These are phyloP conservation scores for Drosophila kepulauana DNA, from an alignment of 1,140 invertebrate genomes.

Conservation along the genomic window DNA sequence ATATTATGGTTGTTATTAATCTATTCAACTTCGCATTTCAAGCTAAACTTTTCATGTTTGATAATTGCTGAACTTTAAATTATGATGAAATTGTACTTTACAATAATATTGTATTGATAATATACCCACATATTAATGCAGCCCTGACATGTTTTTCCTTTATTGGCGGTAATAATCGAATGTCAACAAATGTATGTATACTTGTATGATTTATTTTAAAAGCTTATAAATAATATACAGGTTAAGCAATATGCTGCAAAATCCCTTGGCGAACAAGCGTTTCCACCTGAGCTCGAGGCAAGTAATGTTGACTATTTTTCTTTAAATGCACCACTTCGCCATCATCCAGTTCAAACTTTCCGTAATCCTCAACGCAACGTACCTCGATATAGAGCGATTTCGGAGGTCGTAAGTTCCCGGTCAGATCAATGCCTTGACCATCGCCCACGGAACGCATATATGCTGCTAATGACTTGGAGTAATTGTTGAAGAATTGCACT, in stretches of 20 bases:
- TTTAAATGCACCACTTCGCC: constrained; percentile 95
- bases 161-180: not conserved
- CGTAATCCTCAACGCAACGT: constrained; percentile 95
- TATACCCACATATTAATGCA: not conserved
- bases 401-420: constrained; percentile 95
- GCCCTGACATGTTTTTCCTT: not conserved
- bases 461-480: constrained; percentile 93
- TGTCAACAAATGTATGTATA: not conserved
- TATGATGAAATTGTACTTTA: too few relatives aligned
- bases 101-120: too few relatives aligned
- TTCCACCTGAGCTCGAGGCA: constrained; percentile 95
- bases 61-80: too few relatives aligned
- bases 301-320: constrained; percentile 96
- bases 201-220: constrained; percentile 16
- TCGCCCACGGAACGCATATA: constrained; percentile 96
- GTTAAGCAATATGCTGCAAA: constrained; percentile 89
- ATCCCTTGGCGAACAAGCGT: constrained; percentile 96
- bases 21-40: too few relatives aligned
- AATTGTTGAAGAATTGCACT: constrained; percentile 94
- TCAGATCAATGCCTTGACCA: constrained; percentile 94
- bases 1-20: too few relatives aligned
- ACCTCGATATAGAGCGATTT: constrained; percentile 97
- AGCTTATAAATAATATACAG: not conserved
- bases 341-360: constrained; percentile 96
- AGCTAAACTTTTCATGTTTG: too few relatives aligned